Conservation (phyloP, 1,140 invertebrate genomes). For the Phocides pigmalion region DNA sequence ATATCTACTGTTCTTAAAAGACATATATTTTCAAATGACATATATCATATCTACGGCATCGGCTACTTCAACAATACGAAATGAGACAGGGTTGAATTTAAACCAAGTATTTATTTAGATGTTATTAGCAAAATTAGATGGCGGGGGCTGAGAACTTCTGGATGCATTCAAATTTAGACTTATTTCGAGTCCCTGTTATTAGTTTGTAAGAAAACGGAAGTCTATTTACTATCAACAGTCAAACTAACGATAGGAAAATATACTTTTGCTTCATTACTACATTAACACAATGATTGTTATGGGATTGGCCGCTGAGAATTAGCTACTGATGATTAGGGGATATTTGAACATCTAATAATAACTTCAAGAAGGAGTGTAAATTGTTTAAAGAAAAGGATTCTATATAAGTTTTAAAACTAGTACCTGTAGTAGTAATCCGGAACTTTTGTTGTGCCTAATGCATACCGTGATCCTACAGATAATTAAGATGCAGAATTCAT, state of each 20-base stretch:
- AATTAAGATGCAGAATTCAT: too few species aligned
- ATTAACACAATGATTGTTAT: conserved; percentile 10
- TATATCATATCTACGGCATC: conserved; percentile 4
- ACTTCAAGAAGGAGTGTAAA: too few species aligned
- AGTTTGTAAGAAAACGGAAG: conserved; percentile 33
- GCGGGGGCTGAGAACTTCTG: conserved; percentile 32
- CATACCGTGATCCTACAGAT: too few species aligned
- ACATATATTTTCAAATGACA: too few species aligned
- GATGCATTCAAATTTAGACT: too few species aligned
- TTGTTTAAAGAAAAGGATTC: too few species aligned
- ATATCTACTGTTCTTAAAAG: neutral
- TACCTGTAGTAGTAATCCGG: too few species aligned
- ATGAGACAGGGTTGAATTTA: conserved; percentile 64
- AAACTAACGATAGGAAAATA: conserved; percentile 54
- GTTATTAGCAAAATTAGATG: conserved; percentile 48
- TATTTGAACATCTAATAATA: too few species aligned
- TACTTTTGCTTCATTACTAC: conserved; percentile 15
- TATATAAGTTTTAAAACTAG: too few species aligned
- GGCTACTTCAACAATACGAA: conserved; percentile 50
- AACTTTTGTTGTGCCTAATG: too few species aligned
- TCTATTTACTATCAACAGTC: conserved; percentile 53
- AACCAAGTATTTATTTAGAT: conserved; percentile 70
- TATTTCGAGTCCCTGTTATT: conserved; percentile 36
- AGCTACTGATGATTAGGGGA: too few species aligned
- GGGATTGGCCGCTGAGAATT: neutral